Percentiles rank a stretch among this genome's conserved stretches.
Conservation (phyloP, 2,113 vertebrate species). For the Colinus virginianus region DNA sequence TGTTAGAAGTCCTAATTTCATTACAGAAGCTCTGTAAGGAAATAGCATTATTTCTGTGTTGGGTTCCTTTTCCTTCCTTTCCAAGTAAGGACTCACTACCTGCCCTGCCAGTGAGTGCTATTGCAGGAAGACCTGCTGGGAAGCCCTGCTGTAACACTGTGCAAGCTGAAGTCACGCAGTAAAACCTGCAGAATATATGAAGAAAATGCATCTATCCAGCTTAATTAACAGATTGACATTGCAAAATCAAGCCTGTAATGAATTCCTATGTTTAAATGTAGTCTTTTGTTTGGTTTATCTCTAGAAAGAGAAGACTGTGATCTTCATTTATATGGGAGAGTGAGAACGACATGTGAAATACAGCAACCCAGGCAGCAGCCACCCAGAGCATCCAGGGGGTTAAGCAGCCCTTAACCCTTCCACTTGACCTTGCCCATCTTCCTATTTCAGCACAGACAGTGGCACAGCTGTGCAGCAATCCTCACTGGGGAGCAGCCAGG, state of each 20-base stretch:
- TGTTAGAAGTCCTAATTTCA: slow-evolving; percentile 59
- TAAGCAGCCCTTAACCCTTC: slow-evolving; percentile 8
- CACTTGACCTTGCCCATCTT: neutral
- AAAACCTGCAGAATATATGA: neutral
- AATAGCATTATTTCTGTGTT: slow-evolving; percentile 52
- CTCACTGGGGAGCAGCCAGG: neutral
- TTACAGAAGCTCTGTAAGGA: slow-evolving; percentile 15
- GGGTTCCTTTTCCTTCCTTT: neutral
- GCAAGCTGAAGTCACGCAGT: neutral
- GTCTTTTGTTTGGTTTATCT: neutral
- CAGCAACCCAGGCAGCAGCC: neutral
- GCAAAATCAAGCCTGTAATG: neutral
- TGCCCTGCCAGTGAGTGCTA: neutral
- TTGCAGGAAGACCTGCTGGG: neutral
- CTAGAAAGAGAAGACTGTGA: neutral
- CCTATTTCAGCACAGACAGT: neutral
- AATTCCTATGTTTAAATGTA: neutral
- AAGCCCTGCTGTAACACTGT: neutral
- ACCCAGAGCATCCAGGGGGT: neutral
- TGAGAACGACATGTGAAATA: neutral
- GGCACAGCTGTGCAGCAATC: neutral
- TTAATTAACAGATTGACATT: neutral
- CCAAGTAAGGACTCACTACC: neutral
- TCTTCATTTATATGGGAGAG: neutral
- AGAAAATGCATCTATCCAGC: neutral